A percentile compares a stretch with the other conserved stretches of the same genome.
Evolutionary conservation across 2,113 vertebrate genomes (phyloP).

Genomic region (Stictonetta naevosa): DNA sequence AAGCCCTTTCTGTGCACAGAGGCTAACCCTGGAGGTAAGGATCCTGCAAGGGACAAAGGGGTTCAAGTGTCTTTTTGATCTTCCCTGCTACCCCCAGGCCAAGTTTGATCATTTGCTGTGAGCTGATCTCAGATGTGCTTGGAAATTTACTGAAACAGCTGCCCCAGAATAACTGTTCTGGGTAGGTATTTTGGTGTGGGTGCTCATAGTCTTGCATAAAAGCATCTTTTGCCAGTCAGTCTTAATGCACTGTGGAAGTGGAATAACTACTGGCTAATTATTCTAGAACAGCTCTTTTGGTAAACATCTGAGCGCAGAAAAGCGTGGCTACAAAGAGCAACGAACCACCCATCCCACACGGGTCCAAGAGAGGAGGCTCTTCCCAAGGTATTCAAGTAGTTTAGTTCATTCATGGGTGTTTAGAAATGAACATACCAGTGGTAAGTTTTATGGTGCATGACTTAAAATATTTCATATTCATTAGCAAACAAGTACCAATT

Average conservation of each 20-base stretch:
- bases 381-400: neutral
- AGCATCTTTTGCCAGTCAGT: neutral
- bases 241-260: neutral
- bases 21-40: neutral
- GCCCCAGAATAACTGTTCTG: neutral
- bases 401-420: neutral
- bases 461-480: constrained; percentile 54
- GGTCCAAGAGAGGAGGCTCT: neutral
- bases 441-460: constrained; percentile 23
- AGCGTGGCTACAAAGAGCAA: neutral
- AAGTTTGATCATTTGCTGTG: neutral
- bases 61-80: neutral
- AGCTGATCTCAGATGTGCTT: neutral
- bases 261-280: neutral
- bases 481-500: constrained; percentile 46
- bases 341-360: neutral
- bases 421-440: constrained; percentile 10
- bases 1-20: neutral
- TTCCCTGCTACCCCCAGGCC: neutral
- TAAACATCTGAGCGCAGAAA: neutral
- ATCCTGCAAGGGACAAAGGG: neutral
- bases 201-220: neutral
- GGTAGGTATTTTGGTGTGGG: neutral
- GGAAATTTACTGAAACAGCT: constrained; percentile 3
- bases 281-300: neutral